These are phyloP conservation scores for Saimiri boliviensis DNA, from an alignment of 2,113 vertebrate genomes.

Conservation along the genomic window DNA sequence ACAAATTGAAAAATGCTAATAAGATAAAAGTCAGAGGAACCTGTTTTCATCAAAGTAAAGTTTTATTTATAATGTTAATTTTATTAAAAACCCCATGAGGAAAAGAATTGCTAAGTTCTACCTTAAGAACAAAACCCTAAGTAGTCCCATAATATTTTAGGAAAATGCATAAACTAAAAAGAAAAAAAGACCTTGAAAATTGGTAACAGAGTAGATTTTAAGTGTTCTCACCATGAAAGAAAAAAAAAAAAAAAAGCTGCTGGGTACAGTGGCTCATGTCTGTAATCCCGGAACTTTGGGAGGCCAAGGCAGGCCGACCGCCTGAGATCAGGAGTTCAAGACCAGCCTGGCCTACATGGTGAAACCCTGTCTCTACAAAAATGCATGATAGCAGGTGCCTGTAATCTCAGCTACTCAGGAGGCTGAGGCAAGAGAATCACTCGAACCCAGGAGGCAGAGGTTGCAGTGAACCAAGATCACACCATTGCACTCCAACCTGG, in stretches of 20 bases:
- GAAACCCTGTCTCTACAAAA: too few species aligned
- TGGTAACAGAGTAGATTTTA: not conserved
- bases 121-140: not conserved
- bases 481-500: too few species aligned
- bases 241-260: not conserved
- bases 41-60: not conserved
- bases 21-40: not conserved
- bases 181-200: not conserved
- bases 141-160: not conserved
- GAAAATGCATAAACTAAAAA: not conserved
- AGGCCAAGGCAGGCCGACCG: too few species aligned
- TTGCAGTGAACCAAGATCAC: too few species aligned
- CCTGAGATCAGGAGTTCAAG: too few species aligned
- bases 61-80: not conserved
- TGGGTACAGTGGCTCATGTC: too few species aligned
- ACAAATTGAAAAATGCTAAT: not conserved
- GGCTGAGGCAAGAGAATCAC: too few species aligned
- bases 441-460: too few species aligned
- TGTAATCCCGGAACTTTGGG: too few species aligned
- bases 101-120: not conserved
- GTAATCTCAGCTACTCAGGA: too few species aligned
- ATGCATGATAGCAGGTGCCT: too few species aligned
- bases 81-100: not conserved
- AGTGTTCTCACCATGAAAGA: not conserved
- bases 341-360: too few species aligned